phyloP scores from a whole-genome alignment of 2,113 vertebrate genomes.

The Onychorhynchus coronatus region DNA sequence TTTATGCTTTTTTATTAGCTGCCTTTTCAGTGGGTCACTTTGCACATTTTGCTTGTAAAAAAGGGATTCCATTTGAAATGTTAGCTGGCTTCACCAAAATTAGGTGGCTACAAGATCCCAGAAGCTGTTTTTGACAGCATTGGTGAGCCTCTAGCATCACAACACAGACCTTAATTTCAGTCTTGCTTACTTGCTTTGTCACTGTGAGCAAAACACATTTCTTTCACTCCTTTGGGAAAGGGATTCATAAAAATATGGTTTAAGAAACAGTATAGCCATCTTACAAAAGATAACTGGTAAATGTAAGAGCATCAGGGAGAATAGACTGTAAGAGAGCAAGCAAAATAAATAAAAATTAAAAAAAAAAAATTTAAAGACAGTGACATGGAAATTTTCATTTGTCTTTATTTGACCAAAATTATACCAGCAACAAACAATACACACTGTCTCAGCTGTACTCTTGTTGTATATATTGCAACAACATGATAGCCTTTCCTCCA shows the following conservation, averaged over 20 bases:
- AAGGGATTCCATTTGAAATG: not conserved
- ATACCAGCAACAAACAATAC: not conserved
- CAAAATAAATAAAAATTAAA: not conserved
- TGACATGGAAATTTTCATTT: not conserved
- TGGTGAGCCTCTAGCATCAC: not conserved
- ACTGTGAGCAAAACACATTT: not conserved
- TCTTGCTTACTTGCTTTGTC: not conserved
- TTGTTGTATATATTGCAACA: not conserved
- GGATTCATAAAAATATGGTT: not conserved
- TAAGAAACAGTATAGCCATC: fast-evolving
- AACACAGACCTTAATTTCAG: not conserved
- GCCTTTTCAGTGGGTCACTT: not conserved
- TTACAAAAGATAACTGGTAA: not conserved
- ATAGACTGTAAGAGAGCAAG: not conserved
- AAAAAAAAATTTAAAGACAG: not conserved
- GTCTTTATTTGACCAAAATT: not conserved
- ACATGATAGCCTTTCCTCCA: not conserved
- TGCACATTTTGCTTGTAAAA: not conserved
- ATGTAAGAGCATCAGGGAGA: not conserved
- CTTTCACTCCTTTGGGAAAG: not conserved
- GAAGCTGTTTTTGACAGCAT: not conserved
- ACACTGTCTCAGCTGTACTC: not conserved
- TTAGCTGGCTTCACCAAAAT: not conserved
- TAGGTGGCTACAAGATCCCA: not conserved
- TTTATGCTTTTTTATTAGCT: not conserved